Conservation (phyloP, 1,140 invertebrate species). For the Panagrolaimus sp. region DNA sequence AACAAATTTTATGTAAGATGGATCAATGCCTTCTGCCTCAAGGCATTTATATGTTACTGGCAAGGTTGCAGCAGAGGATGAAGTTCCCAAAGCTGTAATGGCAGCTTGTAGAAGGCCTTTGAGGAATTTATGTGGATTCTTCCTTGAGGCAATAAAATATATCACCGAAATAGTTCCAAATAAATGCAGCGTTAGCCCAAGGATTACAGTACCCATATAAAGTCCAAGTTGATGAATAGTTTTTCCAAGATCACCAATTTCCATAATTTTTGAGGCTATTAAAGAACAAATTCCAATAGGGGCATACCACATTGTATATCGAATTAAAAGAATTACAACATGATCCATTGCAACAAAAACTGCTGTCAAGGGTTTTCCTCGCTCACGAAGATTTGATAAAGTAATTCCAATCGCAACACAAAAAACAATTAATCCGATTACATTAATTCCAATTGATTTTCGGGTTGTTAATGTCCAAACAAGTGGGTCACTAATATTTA, state of each 20-base stretch:
- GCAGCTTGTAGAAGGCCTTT: slow-evolving; percentile 80
- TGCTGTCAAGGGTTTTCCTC: slow-evolving; percentile 61
- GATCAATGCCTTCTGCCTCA: slow-evolving; percentile 63
- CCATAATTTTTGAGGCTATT: slow-evolving; percentile 79
- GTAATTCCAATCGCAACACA: slow-evolving; percentile 64
- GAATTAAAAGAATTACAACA: slow-evolving; percentile 67
- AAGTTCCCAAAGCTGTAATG: slow-evolving; percentile 83
- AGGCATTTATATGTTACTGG: slow-evolving; percentile 77
- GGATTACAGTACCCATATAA: slow-evolving; percentile 78
- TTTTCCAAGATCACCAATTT: slow-evolving; percentile 74
- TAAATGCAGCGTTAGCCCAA: slow-evolving; percentile 78
- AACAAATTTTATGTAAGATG: slow-evolving; percentile 78
- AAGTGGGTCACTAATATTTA: slow-evolving; percentile 27
- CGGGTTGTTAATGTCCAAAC: slow-evolving; percentile 51
- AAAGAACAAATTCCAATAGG: slow-evolving; percentile 84
- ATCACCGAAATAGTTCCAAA: slow-evolving; percentile 75
- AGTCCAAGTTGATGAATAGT: slow-evolving; percentile 70
- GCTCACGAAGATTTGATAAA: slow-evolving; percentile 60
- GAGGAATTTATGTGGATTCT: slow-evolving; percentile 75
- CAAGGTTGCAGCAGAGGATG: slow-evolving; percentile 79
- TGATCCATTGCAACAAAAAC: slow-evolving; percentile 63
- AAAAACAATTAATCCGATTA: slow-evolving; percentile 62
- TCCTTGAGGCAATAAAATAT: slow-evolving; percentile 69
- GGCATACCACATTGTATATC: slow-evolving; percentile 77
- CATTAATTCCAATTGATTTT: too few species aligned